Evolutionary conservation across 2,113 vertebrate species (phyloP), one percentile per base, ranked within the genome.

Genomic region (Dinomys branickii): DNA sequence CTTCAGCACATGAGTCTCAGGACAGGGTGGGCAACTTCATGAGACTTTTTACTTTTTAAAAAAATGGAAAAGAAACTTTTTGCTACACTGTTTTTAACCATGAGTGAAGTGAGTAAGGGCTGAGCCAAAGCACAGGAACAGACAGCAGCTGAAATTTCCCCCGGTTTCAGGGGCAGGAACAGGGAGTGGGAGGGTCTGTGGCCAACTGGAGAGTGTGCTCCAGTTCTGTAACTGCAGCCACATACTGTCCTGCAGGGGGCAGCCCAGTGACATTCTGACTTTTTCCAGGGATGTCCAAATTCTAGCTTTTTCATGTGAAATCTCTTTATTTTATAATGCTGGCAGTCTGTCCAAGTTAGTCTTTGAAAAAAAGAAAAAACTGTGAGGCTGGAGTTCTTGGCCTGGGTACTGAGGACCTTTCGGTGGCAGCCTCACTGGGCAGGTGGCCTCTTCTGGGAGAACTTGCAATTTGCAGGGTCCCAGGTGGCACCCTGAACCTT

Each of bases 281-380:
- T 83, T 94, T 69, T 93, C 83, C 80, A 92, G 61, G 84, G 67
- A 91, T 67, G 47, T 69, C 50, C 33, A 41, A 75, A 69, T 90
- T 81, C 87, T 58, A 75, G 44, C 30, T 94, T 91, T 89, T 84
- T 26, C 75, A 88, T 89, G 52, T 81, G 80, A 97, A 90, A 82
- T 90, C 54, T 75, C 90, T 90, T 91, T 47, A 41, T 92, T 87
- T 95, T 85, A 95, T 54, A 35, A 83, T 77, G 22, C 52, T 94
- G 71, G 61, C 17, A 11, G 77, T 88, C 78, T 91, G 63, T 78
- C 50, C 73, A 90, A 86, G 88, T 85, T 82, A 28, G 35, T 61
- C 33, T 77, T 67, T n/a, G 10, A 41, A 11, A 65, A 78, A 82
- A 50, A 56, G 38, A 81, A 78, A 47, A 54, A 81, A 28, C 3